A percentile compares a stretch with the other conserved stretches of the same genome.
Evolutionary conservation across 2,888 invertebrate species (phyloP).

Genomic region (Calameuta pallipes): DNA sequence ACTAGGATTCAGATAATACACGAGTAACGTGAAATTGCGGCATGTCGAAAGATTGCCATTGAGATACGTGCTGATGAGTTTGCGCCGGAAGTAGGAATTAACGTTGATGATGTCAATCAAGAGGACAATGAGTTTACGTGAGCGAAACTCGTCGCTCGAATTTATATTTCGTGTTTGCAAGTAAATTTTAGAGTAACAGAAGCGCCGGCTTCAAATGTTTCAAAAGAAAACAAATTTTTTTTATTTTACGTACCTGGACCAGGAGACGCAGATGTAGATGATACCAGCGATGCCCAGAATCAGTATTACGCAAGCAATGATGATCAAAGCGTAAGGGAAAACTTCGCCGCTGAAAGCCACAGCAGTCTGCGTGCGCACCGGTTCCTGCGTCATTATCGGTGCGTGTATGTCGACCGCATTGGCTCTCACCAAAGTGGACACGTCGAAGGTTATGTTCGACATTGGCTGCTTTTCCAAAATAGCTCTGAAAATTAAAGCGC

Average conservation of each 20-base stretch:
- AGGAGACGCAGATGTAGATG: constrained; percentile 92
- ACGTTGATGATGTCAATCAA: constrained; percentile 42
- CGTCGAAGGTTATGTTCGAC: constrained; percentile 76
- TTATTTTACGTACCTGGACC: constrained; percentile 79
- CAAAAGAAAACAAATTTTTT: too few species aligned
- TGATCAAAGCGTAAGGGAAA: constrained; percentile 89
- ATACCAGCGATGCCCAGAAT: constrained; percentile 89
- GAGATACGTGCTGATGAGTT: constrained; percentile 10
- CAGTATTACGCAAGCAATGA: constrained; percentile 89
- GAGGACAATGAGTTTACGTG: constrained; percentile 31
- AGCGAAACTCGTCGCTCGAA: constrained; percentile 7
- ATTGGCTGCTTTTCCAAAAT: constrained; percentile 74
- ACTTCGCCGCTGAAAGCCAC: constrained; percentile 75
- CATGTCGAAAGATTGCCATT: constrained; percentile 1
- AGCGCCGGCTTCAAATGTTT: background rate
- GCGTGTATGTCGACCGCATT: constrained; percentile 77
- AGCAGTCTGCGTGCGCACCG: constrained; percentile 68
- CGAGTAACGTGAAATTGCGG: background rate
- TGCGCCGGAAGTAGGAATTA: constrained; percentile 45
- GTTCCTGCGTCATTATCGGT: constrained; percentile 68
- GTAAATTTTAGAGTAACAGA: background rate
- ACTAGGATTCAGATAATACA: background rate
- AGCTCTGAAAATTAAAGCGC: constrained; percentile 62
- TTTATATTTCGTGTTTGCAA: background rate
- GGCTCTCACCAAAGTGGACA: constrained; percentile 76